Base-by-base conservation (phyloP, 2,888 invertebrate genomes). In the Syrista parreyssii region DNA sequence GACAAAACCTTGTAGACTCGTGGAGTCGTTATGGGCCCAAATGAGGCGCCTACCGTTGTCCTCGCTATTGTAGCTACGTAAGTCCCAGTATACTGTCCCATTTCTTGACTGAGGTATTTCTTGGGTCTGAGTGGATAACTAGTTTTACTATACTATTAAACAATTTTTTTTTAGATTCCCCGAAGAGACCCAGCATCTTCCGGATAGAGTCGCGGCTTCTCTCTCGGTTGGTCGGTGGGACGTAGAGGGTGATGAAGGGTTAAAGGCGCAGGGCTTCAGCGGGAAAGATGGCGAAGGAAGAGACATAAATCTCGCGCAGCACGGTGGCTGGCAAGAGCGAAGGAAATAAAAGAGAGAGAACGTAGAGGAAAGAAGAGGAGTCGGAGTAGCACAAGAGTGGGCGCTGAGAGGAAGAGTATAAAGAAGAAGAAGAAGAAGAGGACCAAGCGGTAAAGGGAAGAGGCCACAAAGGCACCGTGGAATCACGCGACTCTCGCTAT, bases 21-120 rank as follows among this genome's bases (percentile, higher is more conserved):
- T 36, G 73, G 68, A 78, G 76, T 81, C 80, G 79, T 82, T 76
- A 80, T 76, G 77, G 80, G 71, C 74, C 77, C 79, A 79, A 84
- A 82, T 79, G 82, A 82, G 80, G 79, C 78, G 81, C 75, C 71
- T 71, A 31, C 12, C 12, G 71, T 15, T 71, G 12, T 31, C 71
- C 31, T 75, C 73, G 78, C 79, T 76, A 78, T 74, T 77, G 76
- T 74, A 75, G 76, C 69, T 33, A 78, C 35, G 31, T 74, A 74
- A 36, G 1, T n/a, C 73, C 73, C 74, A 35, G 23, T 55, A 9
- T 55, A 23, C 55, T 9, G 23, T 55, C 23, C 1, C 9, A 23
- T 23, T 23, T 55, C 55, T 9, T 23, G 23, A 55, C 55, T 55
- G 23, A 6, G 55, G 2, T 55, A 23, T 23, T 55, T 23, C 55